Evolutionary conservation across 2,797 vertebrate genomes (phyloP).

Genomic region (Amphiprion clarkii): DNA sequence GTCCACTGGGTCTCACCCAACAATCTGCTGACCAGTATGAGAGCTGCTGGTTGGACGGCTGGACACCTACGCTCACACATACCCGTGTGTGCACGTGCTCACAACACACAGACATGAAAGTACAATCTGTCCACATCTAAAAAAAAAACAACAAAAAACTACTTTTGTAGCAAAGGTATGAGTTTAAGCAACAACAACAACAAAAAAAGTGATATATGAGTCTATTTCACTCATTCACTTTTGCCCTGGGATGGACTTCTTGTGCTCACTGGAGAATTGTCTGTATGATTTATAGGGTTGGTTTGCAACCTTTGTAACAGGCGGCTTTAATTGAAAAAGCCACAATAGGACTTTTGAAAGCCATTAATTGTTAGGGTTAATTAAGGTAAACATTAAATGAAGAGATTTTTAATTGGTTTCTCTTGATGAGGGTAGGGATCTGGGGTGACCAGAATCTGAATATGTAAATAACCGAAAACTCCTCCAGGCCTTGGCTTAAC

Average conservation of each 20-base stretch:
- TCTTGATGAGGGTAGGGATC: conserved; percentile 84
- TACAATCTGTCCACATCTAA: neutral
- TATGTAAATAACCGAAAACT: conserved; percentile 82
- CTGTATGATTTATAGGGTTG: conserved; percentile 68
- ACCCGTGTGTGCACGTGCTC: neutral
- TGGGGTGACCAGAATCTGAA: conserved; percentile 80
- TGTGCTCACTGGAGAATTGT: conserved; percentile 56
- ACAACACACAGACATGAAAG: conserved; percentile 4
- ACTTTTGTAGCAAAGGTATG: conserved; percentile 1
- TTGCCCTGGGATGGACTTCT: conserved; percentile 36
- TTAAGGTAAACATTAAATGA: conserved; percentile 87
- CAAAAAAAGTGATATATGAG: conserved; percentile 37
- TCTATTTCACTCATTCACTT: conserved; percentile 49
- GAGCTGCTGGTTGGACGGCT: conserved; percentile 49
- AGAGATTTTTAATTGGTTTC: conserved; percentile 85
- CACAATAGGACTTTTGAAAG: conserved; percentile 79
- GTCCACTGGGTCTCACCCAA: conserved; percentile 80
- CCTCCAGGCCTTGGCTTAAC: conserved; percentile 74
- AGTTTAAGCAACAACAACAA: neutral
- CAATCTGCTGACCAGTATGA: conserved; percentile 81
- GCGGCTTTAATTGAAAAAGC: conserved; percentile 79
- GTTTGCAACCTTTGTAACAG: conserved; percentile 74
- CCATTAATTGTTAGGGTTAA: conserved; percentile 83
- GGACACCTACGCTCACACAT: conserved; percentile 39
- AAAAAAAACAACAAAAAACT: neutral